Base-by-base conservation (phyloP, 2,888 invertebrate species). In the Dasypogon diadema region DNA sequence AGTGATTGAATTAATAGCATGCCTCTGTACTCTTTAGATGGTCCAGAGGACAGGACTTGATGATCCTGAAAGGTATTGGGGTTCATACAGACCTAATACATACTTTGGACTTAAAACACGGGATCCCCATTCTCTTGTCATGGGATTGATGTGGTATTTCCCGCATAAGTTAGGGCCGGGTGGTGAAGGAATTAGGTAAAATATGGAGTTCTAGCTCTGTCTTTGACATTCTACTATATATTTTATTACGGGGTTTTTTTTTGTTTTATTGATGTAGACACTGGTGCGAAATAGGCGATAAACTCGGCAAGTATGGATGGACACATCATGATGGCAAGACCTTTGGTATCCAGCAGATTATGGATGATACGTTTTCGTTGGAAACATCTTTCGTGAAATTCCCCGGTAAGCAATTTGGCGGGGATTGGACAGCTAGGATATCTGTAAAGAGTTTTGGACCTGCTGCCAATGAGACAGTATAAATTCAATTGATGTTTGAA, bases 121-220 rank as follows among this genome's bases (percentile, higher is more conserved):
- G 73, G 95, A 95, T 83, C 94, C 96, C 0, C 88, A 92, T 74
- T 97, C 98, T 0, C 90, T 97, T 0, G 92, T 97, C 0, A 92
- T 96, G 82, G 99, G 99, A 0, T 87, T 98, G 21, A 98, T 99
- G 97, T 99, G 98, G 99, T 96, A 98, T 83, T 91, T 93, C 78
- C 93, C 94, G 0, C 89, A 89, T 1, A 87, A 89, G 79, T 82
- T 92, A 24, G 87, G 89, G 0, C 89, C 90, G 1, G 90, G 90
- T 34, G 93, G 93, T 78, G 92, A 92, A 79, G 94, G 95, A 0
- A 90, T 95, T 42, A 89, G 94, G 87, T 91, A 85, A n/a, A n/a
- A n/a, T n/a, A n/a, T n/a, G n/a, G n/a, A n/a, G n/a, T n/a, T n/a
- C n/a, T n/a, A n/a, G n/a, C n/a, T n/a, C n/a, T n/a, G n/a, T n/a